Percentiles rank a stretch among this genome's conserved stretches.
phyloP scores from a whole-genome alignment of 2,797 vertebrate genomes.

The Sylvia borin region DNA sequence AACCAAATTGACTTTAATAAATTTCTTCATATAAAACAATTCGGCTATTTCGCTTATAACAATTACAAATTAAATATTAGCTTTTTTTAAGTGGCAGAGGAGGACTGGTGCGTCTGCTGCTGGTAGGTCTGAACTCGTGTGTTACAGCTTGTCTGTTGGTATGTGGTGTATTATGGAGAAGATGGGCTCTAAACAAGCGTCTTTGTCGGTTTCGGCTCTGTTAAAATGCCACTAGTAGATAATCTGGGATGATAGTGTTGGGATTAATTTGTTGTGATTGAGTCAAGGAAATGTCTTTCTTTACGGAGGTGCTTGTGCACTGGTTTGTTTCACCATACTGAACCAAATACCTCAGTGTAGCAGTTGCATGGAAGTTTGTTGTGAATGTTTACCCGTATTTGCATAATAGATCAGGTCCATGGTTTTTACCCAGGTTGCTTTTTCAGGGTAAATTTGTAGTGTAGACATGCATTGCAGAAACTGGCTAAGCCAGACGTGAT shows the following conservation, averaged over 20 bases:
- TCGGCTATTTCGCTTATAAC: too few species aligned
- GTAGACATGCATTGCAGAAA: neutral
- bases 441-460: neutral
- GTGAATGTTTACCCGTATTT: accelerated
- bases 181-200: neutral
- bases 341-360: neutral
- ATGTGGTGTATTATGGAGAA: neutral
- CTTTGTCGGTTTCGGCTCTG: neutral
- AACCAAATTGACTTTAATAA: too few species aligned
- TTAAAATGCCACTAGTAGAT: neutral
- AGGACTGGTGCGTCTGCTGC: neutral
- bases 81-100: neutral
- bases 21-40: too few species aligned
- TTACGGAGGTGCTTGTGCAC: neutral
- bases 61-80: neutral
- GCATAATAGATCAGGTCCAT: neutral
- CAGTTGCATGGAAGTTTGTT: neutral
- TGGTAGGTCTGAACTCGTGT: neutral
- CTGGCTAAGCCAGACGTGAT: neutral
- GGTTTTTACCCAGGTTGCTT: neutral
- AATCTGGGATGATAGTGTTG: neutral
- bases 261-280: neutral
- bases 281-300: neutral
- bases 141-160: neutral
- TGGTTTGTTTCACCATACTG: neutral